Conservation (phyloP, 2,888 invertebrate species). For the Tipula vernalis region DNA sequence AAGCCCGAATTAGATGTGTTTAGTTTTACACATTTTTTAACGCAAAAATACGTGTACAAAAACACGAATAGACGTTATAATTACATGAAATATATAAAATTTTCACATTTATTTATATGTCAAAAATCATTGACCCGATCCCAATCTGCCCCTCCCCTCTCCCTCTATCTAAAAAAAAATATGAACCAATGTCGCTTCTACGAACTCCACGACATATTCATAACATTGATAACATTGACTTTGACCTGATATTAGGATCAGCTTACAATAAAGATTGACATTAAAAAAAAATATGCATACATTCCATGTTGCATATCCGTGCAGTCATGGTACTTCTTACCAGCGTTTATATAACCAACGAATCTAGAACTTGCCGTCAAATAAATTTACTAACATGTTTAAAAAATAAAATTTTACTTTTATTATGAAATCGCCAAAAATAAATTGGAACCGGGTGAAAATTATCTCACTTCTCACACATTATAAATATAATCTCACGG, state of each 20-base stretch:
- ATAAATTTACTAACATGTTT: no score
- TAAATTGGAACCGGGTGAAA: neutral
- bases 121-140: neutral
- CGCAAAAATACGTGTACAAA: neutral
- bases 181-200: no score
- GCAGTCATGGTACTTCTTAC: no score
- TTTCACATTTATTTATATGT: no score
- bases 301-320: no score
- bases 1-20: neutral
- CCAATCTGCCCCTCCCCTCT: neutral
- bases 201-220: neutral
- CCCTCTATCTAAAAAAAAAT: neutral
- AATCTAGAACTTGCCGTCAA: no score
- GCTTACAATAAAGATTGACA: neutral
- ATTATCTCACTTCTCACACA: neutral
- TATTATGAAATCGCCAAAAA: neutral
- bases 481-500: neutral
- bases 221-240: neutral
- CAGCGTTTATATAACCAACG: no score
- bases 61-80: no score
- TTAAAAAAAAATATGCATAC: no score
- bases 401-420: no score
- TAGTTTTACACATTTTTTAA: neutral
- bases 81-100: no score
- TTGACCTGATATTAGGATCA: neutral